phyloP scores from a whole-genome alignment of 2,888 invertebrate genomes.

The Emesis castigata region DNA sequence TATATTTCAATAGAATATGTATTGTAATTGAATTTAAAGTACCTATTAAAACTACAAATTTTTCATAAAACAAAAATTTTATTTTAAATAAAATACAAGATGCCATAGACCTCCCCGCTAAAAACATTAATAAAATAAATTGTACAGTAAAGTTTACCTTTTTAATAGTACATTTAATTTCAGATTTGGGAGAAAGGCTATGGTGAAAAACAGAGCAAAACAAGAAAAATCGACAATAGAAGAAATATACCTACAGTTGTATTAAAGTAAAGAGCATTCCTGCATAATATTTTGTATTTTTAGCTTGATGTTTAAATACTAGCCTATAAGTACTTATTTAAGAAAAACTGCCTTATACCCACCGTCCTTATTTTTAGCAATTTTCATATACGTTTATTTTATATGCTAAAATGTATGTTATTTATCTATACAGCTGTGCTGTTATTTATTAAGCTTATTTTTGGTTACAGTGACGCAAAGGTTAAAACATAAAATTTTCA shows the following conservation, averaged over 20 bases:
- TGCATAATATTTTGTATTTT: constrained; percentile 20
- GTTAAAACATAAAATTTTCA: background rate
- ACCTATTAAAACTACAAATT: no score
- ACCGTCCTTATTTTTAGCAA: constrained; percentile 8
- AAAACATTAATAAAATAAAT: background rate
- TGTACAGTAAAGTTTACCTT: background rate
- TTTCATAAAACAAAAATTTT: background rate
- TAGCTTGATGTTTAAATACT: background rate
- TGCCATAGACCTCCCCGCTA: background rate
- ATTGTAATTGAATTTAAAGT: no score
- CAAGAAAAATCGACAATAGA: constrained; percentile 9
- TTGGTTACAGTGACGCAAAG: background rate
- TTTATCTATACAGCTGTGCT: background rate
- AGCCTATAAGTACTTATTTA: background rate
- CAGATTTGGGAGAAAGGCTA: constrained; percentile 70
- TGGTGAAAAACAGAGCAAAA: constrained; percentile 62
- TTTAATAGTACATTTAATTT: constrained; percentile 34
- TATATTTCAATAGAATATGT: background rate
- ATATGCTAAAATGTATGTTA: background rate
- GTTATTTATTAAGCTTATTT: background rate
- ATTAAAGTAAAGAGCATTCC: constrained; percentile 55
- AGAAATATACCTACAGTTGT: background rate
- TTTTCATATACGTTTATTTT: background rate
- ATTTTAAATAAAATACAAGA: background rate
- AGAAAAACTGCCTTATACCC: constrained; percentile 13